A percentile compares a stretch with the other conserved stretches of the same genome.
Evolutionary conservation across 2,797 vertebrate species (phyloP).

Genomic region (Pteronotus mesoamericanus): DNA sequence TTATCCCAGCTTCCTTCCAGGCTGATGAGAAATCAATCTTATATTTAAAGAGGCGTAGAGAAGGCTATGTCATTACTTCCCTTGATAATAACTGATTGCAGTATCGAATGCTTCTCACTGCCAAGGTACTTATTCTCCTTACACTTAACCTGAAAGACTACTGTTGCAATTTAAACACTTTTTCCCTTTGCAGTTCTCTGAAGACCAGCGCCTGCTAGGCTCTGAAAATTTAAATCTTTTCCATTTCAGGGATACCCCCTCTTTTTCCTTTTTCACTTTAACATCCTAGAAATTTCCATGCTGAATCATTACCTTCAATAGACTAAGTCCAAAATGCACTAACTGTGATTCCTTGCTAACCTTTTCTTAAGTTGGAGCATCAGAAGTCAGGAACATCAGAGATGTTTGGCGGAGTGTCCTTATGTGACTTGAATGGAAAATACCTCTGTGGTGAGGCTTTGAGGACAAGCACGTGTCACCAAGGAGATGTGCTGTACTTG

Average conservation of each 20-base stretch:
- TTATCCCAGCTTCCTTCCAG: not conserved
- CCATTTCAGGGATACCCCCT: not conserved
- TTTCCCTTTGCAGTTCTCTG: not conserved
- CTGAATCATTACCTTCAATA: conserved; percentile 5
- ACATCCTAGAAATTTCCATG: not conserved
- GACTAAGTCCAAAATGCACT: not conserved
- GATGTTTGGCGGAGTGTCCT: not conserved
- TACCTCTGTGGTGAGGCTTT: not conserved
- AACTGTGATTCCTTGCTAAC: not conserved
- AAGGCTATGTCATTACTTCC: not conserved
- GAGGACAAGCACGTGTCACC: not conserved
- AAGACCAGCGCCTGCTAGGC: not conserved
- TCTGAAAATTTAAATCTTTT: not conserved
- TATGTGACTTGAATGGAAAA: conserved; percentile 3
- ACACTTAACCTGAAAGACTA: not conserved
- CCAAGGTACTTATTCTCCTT: not conserved
- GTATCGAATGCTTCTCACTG: rapidly evolving
- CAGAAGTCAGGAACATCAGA: rapidly evolving
- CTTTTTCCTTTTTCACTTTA: not conserved
- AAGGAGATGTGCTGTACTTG: not conserved
- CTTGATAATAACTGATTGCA: not conserved
- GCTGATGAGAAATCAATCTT: not conserved
- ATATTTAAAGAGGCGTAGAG: not conserved
- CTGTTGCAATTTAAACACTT: not conserved
- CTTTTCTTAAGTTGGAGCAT: not conserved